Percentiles rank a stretch among this genome's conserved stretches.
Evolutionary conservation across 2,888 invertebrate genomes (phyloP).

Genomic region (Catocala fraxini): DNA sequence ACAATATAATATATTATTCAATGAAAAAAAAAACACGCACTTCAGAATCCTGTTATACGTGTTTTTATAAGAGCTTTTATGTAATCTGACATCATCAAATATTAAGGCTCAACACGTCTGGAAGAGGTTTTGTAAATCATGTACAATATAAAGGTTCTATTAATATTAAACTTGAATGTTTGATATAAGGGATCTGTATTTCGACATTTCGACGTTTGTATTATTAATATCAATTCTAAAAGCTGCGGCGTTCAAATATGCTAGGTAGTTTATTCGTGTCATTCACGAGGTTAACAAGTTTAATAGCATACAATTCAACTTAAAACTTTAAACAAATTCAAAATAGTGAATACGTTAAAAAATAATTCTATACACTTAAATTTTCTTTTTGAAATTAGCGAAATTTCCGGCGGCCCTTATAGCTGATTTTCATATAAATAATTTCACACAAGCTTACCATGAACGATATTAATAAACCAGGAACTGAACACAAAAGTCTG

Average conservation of each 20-base stretch:
- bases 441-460: not conserved
- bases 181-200: too few relatives aligned
- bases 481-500: not conserved
- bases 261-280: too few relatives aligned
- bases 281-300: too few relatives aligned
- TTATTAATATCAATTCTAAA: too few relatives aligned
- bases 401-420: not conserved
- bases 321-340: too few relatives aligned
- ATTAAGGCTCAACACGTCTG: constrained; percentile 16
- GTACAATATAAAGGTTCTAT: constrained; percentile 10
- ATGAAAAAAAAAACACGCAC: constrained; percentile 14
- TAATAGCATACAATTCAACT: too few relatives aligned
- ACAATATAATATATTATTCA: constrained; percentile 28
- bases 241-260: too few relatives aligned
- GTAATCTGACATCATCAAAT: constrained; percentile 19
- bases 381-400: too few relatives aligned
- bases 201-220: too few relatives aligned
- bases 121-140: constrained; percentile 18
- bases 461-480: not conserved
- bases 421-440: not conserved
- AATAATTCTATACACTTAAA: too few relatives aligned
- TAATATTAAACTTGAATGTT: constrained; percentile 6
- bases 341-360: too few relatives aligned
- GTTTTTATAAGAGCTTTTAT: constrained; percentile 15
- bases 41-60: constrained; percentile 10